Conservation (phyloP, 2,888 invertebrate species). For the Philonicus albiceps region DNA sequence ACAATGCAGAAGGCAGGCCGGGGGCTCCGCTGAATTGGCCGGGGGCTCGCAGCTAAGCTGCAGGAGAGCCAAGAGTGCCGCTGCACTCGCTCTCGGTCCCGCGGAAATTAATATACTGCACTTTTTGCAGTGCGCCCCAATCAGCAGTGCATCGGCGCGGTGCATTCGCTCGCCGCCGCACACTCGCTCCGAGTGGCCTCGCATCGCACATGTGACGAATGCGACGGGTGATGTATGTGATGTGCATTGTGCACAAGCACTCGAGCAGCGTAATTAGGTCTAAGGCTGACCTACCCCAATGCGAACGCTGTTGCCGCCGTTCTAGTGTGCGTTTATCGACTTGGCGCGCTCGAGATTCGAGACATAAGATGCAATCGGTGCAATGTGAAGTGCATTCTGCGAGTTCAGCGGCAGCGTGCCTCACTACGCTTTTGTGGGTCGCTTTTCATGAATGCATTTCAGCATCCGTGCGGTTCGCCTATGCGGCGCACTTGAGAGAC, state of each 20-base stretch:
- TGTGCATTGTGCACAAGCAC: neutral
- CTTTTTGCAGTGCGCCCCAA: neutral
- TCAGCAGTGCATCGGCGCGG: neutral
- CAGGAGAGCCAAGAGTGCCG: neutral
- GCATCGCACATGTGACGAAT: slow-evolving; percentile 21
- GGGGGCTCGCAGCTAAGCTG: neutral
- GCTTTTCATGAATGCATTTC: neutral
- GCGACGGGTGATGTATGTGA: slow-evolving; percentile 19
- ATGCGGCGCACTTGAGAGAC: neutral
- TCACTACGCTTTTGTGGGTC: neutral
- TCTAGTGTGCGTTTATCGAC: neutral
- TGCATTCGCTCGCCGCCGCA: slow-evolving; percentile 5
- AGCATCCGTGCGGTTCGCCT: neutral
- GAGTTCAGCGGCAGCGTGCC: neutral
- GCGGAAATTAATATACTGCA: neutral
- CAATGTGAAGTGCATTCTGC: slow-evolving; percentile 6
- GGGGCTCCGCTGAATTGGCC: neutral
- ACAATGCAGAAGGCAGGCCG: neutral
- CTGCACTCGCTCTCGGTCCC: neutral
- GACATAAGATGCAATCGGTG: neutral
- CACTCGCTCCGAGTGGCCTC: neutral
- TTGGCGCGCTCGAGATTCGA: neutral
- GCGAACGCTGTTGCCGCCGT: neutral
- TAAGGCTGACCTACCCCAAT: slow-evolving; percentile 36
- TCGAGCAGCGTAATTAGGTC: slow-evolving; percentile 25